A percentile compares a stretch with the other conserved stretches of the same genome.
Evolutionary conservation across 2,888 invertebrate species (phyloP).

Genomic region (Lordiphosa fenestrarum): DNA sequence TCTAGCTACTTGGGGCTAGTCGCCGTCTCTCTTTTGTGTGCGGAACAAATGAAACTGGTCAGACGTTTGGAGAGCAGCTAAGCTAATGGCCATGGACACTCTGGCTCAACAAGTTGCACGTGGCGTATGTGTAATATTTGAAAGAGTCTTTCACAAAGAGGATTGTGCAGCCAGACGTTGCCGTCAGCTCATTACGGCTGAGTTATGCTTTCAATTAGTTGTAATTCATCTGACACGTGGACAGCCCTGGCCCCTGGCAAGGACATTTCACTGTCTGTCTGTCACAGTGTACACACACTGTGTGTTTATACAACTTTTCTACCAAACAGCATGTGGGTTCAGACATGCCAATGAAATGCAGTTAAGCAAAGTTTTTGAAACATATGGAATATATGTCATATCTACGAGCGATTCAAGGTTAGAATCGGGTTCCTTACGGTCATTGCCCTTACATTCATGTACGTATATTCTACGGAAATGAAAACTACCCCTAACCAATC

Average conservation of each 20-base stretch:
- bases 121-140: slow-evolving; percentile 43
- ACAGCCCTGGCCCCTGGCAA: slow-evolving; percentile 45
- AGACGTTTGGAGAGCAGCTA: slow-evolving; percentile 39
- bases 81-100: slow-evolving; percentile 32
- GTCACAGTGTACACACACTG: slow-evolving; percentile 4
- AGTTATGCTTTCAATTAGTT: slow-evolving; percentile 70
- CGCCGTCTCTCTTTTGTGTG: slow-evolving; percentile 31
- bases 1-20: slow-evolving; percentile 49
- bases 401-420: too few species aligned
- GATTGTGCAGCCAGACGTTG: slow-evolving; percentile 39
- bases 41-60: slow-evolving; percentile 48
- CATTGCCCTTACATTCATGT: too few species aligned
- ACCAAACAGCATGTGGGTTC: slow-evolving; percentile 20
- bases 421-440: too few species aligned
- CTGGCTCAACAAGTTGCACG: slow-evolving; percentile 56
- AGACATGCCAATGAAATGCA: too few species aligned
- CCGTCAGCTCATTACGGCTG: slow-evolving; percentile 53
- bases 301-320: slow-evolving; percentile 17
- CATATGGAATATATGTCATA: too few species aligned
- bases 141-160: slow-evolving; percentile 9
- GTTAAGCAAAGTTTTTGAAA: too few species aligned
- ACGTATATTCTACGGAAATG: too few species aligned
- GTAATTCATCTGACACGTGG: slow-evolving; percentile 51
- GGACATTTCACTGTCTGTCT: slow-evolving; percentile 31
- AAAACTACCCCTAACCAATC: slow-evolving; percentile 5